Evolutionary conservation across 2,888 invertebrate genomes (phyloP), one percentile per base, ranked within the genome.

Genomic region (Cryptocephalus moraei): DNA sequence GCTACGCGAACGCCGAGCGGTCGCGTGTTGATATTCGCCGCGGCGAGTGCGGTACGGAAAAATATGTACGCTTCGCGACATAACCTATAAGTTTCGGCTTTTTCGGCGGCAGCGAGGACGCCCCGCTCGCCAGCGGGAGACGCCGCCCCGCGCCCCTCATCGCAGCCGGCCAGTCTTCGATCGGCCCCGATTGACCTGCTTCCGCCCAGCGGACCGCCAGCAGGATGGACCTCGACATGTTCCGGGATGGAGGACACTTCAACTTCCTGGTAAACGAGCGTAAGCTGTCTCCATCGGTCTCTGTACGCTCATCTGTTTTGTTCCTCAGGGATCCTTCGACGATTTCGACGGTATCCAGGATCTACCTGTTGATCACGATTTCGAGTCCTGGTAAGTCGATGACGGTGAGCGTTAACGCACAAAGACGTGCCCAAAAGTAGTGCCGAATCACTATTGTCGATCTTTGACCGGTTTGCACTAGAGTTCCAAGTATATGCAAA

Each of bases 191-290:
- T 22, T 2, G 22, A 22, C 40, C 43, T 44, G 42, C 38, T 33
- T 44, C 44, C 45, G 44, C 46, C 48, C 48, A 44, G 47, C 45
- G 50, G 47, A 49, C 49, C 50, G 36, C 48, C 33, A 44, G 46
- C 74, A 72, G 22, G 3, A 76, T 76, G 75, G 75, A 75, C 66
- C 67, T 75, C 51, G 73, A 71, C 58, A 72, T 71, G 51, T 72
- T 73, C 56, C 68, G 72, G 52, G 73, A 74, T 64, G 74, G 69
- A 60, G 73, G 74, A 65, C 72, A 73, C 53, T 75, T 75, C 62
- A 65, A 71, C 44, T 59, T 59, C 10, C 53, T 60, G 39, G 54
- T 54, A 40, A 40, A 40, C 11, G 6, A 40, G 22, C 31, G 31
- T 40, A 4, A 31, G 40, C 12, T 11, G 13, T 31, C 22, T 40